Evolutionary conservation across 2,888 invertebrate species (phyloP).

Genomic region (Lamellibrachia columna): DNA sequence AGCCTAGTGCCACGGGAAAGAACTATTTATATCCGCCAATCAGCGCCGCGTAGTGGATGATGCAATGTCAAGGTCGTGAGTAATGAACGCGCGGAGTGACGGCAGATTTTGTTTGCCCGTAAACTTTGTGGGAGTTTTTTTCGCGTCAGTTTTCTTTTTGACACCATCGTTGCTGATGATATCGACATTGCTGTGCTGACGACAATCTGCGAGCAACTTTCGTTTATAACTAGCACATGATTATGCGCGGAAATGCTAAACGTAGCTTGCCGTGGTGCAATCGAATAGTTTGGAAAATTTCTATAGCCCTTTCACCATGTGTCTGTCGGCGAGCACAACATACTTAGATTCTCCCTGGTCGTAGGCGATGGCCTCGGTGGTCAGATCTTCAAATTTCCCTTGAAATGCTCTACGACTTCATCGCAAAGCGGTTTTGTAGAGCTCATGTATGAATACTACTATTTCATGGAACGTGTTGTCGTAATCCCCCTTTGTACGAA

Average conservation of each 20-base stretch:
- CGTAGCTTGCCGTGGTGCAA: background rate
- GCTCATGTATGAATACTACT: no score
- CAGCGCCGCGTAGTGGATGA: background rate
- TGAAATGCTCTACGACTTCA: no score
- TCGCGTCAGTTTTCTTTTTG: background rate
- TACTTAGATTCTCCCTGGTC: background rate
- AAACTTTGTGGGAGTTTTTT: background rate
- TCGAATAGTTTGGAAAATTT: constrained; percentile 11
- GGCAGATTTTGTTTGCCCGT: background rate
- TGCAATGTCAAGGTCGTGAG: constrained; percentile 1
- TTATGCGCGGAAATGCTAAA: constrained; percentile 11
- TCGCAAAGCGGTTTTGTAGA: no score
- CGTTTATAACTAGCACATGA: background rate
- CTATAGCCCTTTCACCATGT: background rate
- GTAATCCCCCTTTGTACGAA: background rate
- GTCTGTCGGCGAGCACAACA: background rate
- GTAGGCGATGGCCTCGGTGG: no score
- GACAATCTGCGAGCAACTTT: background rate
- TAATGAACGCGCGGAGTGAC: background rate
- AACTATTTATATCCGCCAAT: background rate
- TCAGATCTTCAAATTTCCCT: no score
- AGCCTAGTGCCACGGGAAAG: constrained; percentile 16
- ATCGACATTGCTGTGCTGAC: background rate
- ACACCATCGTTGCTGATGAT: background rate
- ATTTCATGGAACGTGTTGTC: no score